Evolutionary conservation across 1,140 invertebrate species (phyloP).

Genomic region (Dufourea novaeangliae): DNA sequence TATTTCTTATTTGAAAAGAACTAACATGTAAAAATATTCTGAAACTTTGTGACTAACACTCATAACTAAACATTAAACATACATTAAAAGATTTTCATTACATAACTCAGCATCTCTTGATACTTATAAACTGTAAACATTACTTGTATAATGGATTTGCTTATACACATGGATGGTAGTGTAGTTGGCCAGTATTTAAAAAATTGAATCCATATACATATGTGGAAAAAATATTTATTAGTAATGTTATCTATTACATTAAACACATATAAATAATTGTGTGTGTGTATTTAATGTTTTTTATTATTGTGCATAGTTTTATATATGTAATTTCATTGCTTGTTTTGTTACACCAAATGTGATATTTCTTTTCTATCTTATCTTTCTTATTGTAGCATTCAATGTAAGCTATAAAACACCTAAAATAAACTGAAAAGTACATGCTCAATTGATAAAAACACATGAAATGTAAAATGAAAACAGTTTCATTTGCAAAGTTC

Average conservation of each 20-base stretch:
- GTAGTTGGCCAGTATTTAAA: too few relatives aligned
- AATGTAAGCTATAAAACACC: constrained; percentile 4
- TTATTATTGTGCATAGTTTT: constrained; percentile 1
- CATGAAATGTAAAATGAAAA: background rate
- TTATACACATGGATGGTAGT: too few relatives aligned
- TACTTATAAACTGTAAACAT: background rate
- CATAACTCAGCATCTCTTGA: background rate
- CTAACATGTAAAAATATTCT: background rate
- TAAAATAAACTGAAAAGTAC: constrained; percentile 4
- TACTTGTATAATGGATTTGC: background rate
- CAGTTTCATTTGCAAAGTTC: background rate
- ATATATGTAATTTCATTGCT: constrained; percentile 6
- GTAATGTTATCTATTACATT: too few relatives aligned
- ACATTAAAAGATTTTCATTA: background rate
- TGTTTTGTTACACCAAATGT: background rate
- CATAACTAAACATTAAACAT: background rate
- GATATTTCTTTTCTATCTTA: background rate
- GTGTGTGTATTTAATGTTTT: constrained; percentile 11
- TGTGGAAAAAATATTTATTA: too few relatives aligned
- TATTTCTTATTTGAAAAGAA: background rate
- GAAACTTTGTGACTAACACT: background rate
- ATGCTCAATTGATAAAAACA: background rate
- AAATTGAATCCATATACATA: too few relatives aligned
- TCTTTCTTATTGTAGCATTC: constrained; percentile 22
- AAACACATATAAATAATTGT: background rate